phyloP scores from a whole-genome alignment of 1,140 invertebrate genomes.

The Aporrectodea caliginosa region DNA sequence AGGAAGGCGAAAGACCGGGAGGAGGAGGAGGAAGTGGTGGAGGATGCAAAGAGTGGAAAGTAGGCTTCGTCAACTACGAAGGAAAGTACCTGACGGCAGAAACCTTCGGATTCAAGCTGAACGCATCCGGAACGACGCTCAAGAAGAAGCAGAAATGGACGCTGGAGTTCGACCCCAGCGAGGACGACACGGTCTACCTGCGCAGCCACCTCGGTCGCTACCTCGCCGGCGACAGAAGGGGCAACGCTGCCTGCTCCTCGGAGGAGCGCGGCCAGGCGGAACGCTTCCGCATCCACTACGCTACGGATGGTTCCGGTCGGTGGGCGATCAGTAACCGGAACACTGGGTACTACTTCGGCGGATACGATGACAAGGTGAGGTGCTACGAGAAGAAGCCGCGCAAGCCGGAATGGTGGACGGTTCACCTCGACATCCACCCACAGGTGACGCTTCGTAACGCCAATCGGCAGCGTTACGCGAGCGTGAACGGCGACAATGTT shows the following conservation, averaged over 20 bases:
- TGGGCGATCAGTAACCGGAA: constrained; percentile 88
- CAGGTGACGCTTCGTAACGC: constrained; percentile 86
- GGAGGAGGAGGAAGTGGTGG: too few species aligned
- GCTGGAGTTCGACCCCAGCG: constrained; percentile 63
- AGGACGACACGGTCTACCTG: constrained; percentile 71
- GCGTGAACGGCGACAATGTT: constrained; percentile 72
- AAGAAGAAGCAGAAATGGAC: constrained; percentile 87
- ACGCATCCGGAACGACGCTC: constrained; percentile 78
- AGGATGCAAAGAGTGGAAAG: too few species aligned
- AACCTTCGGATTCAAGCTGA: constrained; percentile 96
- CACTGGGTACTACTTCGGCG: constrained; percentile 88
- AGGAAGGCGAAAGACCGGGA: too few species aligned
- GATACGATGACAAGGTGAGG: constrained; percentile 81
- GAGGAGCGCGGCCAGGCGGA: constrained; percentile 64
- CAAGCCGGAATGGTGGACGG: constrained; percentile 82
- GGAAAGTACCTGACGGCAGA: constrained; percentile 94
- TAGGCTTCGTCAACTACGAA: constrained; percentile 83
- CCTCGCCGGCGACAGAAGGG: constrained; percentile 67
- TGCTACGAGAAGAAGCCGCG: constrained; percentile 85
- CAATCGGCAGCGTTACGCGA: constrained; percentile 88
- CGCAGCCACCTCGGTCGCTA: constrained; percentile 83
- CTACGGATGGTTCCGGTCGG: constrained; percentile 66
- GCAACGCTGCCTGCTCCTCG: constrained; percentile 89
- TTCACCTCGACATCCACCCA: constrained; percentile 87
- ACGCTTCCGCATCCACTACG: constrained; percentile 75